Percentiles rank a stretch among this genome's conserved stretches.
phyloP scores from a whole-genome alignment of 1,140 invertebrate genomes.

The Teleogryllus occipitalis region DNA sequence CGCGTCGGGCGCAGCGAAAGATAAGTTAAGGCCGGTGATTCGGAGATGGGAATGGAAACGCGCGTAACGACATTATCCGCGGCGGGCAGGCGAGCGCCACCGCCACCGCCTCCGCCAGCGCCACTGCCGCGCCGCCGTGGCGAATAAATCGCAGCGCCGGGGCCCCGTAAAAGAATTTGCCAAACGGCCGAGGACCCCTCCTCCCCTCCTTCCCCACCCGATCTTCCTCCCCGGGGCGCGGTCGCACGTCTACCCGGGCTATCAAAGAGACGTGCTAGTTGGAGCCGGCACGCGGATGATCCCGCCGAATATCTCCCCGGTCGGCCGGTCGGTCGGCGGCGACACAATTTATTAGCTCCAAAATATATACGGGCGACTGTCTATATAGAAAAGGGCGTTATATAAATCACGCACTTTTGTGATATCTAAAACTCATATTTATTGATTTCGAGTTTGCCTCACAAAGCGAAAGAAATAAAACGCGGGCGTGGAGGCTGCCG shows the following conservation, averaged over 20 bases:
- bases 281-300: too few relatives aligned
- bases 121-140: neutral
- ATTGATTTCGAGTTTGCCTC: neutral
- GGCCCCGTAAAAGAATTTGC: neutral
- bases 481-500: neutral
- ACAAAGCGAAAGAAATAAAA: neutral
- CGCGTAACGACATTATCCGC: neutral
- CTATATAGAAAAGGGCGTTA: neutral
- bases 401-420: constrained; percentile 1
- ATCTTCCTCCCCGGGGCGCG: too few relatives aligned
- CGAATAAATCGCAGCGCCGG: neutral
- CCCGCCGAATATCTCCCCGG: too few relatives aligned
- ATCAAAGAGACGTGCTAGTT: too few relatives aligned
- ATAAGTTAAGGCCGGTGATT: neutral
- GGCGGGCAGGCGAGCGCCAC: too few relatives aligned
- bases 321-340: too few relatives aligned
- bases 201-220: too few relatives aligned
- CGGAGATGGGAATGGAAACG: neutral
- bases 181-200: neutral
- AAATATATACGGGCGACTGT: neutral
- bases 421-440: constrained; percentile 2
- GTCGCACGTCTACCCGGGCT: too few relatives aligned
- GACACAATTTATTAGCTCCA: neutral
- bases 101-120: neutral
- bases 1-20: neutral